Conservation (phyloP, 2,797 vertebrate genomes). For the Coranthus polyacanthus region DNA sequence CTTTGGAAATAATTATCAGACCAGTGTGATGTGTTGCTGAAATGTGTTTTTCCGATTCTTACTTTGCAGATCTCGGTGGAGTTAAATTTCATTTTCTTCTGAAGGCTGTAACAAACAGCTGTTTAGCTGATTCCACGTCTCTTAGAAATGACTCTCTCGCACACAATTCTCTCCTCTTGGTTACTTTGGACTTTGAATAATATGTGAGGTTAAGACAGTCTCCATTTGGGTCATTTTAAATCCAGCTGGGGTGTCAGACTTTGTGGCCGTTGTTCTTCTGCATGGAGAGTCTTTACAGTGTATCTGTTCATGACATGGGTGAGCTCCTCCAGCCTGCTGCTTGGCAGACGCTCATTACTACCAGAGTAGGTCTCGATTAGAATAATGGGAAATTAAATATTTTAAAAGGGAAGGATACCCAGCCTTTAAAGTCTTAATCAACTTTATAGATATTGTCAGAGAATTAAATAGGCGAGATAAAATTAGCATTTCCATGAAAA, state of each 20-base stretch:
- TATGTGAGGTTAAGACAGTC: too few relatives aligned
- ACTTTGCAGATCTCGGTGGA: too few relatives aligned
- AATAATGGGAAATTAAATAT: conserved; percentile 78
- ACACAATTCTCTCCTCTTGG: too few relatives aligned
- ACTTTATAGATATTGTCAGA: conserved; percentile 68
- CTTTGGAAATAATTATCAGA: too few relatives aligned
- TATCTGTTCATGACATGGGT: conserved; percentile 54
- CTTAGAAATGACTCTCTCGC: too few relatives aligned
- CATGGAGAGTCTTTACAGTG: conserved; percentile 1
- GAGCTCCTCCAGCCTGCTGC: conserved; percentile 57
- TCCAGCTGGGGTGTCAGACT: conserved; percentile 7
- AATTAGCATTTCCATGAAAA: conserved; percentile 61
- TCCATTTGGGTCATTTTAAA: conserved; percentile 39
- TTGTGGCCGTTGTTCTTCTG: conserved; percentile 50
- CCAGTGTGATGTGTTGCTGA: too few relatives aligned
- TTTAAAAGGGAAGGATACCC: conserved; percentile 65
- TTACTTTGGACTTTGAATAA: too few relatives aligned
- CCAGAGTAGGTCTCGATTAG: conserved; percentile 65
- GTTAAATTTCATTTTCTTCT: too few relatives aligned
- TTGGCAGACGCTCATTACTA: conserved; percentile 64
- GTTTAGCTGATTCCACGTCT: too few relatives aligned
- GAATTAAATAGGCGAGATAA: conserved; percentile 65
- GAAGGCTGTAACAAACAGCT: too few relatives aligned
- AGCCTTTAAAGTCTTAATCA: conserved; percentile 73
- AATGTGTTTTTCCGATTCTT: too few relatives aligned